These are phyloP conservation scores for Drosophila nigritarsus DNA, from an alignment of 2,888 invertebrate genomes.

Conservation along the genomic window DNA sequence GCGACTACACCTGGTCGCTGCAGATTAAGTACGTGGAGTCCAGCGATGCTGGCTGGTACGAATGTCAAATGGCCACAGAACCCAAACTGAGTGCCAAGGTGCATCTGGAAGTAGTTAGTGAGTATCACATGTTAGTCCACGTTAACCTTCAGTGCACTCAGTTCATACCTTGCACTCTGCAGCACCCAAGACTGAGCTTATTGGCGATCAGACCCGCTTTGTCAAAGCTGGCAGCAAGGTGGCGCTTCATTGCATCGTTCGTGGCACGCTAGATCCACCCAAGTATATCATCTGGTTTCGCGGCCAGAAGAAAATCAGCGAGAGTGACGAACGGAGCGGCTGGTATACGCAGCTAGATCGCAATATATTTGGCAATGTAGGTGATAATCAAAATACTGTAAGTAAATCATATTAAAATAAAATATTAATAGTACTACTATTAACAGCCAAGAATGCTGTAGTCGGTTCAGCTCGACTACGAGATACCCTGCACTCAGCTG, in stretches of 20 bases:
- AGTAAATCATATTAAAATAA: slow-evolving; percentile 15
- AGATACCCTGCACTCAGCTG: neutral
- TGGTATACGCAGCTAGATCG: slow-evolving; percentile 84
- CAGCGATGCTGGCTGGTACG: slow-evolving; percentile 94
- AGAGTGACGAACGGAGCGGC: slow-evolving; percentile 81
- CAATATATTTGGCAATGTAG: slow-evolving; percentile 82
- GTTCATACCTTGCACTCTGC: slow-evolving; percentile 27
- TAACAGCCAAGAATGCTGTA: neutral
- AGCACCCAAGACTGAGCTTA: slow-evolving; percentile 96
- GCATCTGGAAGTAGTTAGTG: slow-evolving; percentile 94
- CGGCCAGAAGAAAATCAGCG: slow-evolving; percentile 83
- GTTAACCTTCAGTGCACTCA: neutral
- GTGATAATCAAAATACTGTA: slow-evolving; percentile 84
- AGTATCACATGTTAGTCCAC: slow-evolving; percentile 83
- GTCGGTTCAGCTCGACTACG: neutral
- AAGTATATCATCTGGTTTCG: slow-evolving; percentile 98
- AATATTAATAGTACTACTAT: neutral
- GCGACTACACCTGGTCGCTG: slow-evolving; percentile 93
- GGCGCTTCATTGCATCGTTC: slow-evolving; percentile 94
- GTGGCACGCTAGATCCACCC: slow-evolving; percentile 95
- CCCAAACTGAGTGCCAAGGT: slow-evolving; percentile 97
- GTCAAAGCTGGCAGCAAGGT: slow-evolving; percentile 96
- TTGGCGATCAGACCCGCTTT: slow-evolving; percentile 94
- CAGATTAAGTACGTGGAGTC: slow-evolving; percentile 95
- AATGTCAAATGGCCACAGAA: slow-evolving; percentile 97